Evolutionary conservation across 2,797 vertebrate genomes (phyloP), one percentile per base, ranked within the genome.

Genomic region (Menidia menidia): DNA sequence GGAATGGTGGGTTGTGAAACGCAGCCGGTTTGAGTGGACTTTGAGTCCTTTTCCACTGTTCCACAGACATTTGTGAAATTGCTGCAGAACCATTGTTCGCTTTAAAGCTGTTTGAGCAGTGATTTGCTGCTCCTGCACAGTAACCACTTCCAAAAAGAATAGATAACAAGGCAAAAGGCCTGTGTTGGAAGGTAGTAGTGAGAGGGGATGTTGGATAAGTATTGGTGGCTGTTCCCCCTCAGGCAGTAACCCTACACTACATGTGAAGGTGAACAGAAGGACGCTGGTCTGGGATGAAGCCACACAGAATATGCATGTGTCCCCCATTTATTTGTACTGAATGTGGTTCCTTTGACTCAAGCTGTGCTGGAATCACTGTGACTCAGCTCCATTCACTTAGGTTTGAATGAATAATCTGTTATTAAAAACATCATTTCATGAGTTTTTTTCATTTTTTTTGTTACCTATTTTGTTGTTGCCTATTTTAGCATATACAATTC

Each of bases 231-330:
- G 59, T 75, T 87, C 78, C 53, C 65, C 76, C 41, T 52, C 32
- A 50, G 73, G 71, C 82, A 76, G 72, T 68, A 78, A 74, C 63
- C 80, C 54, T 81, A 77, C 68, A 81, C 60, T 19, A 12, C 44
- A 60, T 75, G 70, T 85, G 77, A 85, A 91, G 82, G 81, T 73
- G 80, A 75, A 53, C 35, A 41, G 60, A 42, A 89, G 82, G 86
- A 60, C 80, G 51, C 64, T 54, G 55, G 48, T 61, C 70, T 59
- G 55, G 45, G 41, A 64, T 58, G 50, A 41, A 82, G 14, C 51
- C 66, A 32, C 61, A 0, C 60, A 41, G 62, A 63, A 5, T 73
- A 57, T 53, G 50, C 53, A 76, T 71, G 48, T 18, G 7, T 72
- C 30, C 48, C 64, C 70, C 44, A 3, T 71, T 43, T 45, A 62